Base-by-base conservation (phyloP, 2,113 vertebrate species). In the Seriola quinqueradiata region DNA sequence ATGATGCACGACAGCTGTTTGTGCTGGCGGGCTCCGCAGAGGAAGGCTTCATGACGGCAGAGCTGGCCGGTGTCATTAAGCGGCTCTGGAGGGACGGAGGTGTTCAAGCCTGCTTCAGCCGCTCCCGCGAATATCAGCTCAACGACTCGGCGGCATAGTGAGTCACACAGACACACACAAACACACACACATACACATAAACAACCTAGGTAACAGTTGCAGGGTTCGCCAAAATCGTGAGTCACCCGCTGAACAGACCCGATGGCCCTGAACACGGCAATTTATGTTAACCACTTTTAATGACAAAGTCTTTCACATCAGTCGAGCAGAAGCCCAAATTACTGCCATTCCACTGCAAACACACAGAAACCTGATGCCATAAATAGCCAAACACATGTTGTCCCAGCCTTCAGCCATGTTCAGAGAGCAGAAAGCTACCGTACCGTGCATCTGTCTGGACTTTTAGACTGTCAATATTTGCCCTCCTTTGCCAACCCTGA, bases 111-210 rank as follows among this genome's bases (percentile, higher is more conserved):
- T 99, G 98, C 92, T 99, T 99, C 95, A 96, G 96, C 90, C 97
- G 98, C 92, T 99, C 98, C 60, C 96, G 98, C 60, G 98, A 99
- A 77, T 99, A 99, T 92, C 98, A 99, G 91, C 97, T 99, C 78
- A 99, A 99, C 91, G 98, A 99, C 90, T 99, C 98, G 14, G 98
- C 98, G 25, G 97, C 98, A 61, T 99, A 99, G 98, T 99, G 94
- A 97, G 98, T 96, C 82, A 75, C 82, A 12, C 25, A 32, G 23
- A 55, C 58, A 23, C 57, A 73, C 60, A 77, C 74, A 70, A 48
- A 70, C 52, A 75, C 59, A 70, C 52, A 61, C 73, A 66, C 74
- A 40, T 28, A 28, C 23, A 63, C 61, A 68, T 54, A 82, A 61
- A 69, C 83, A 86, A 12, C 5, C 0, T 2, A 11, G 58, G 17